Percentiles rank a stretch among this genome's conserved stretches.
Evolutionary conservation across 2,113 vertebrate species (phyloP).

Genomic region (Polypterus senegalus): DNA sequence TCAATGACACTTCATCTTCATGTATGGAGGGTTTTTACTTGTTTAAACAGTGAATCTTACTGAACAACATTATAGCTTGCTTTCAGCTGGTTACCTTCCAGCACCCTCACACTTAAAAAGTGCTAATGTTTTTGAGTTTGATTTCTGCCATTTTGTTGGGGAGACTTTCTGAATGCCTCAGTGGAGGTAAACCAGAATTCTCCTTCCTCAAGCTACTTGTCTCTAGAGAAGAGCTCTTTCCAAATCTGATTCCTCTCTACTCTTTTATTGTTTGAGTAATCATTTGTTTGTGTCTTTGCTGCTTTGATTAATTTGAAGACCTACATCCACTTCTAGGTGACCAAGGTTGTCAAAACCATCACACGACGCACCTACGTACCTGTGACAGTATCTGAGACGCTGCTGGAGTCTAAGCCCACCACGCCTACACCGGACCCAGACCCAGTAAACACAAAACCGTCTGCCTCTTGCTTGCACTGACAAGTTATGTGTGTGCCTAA

Average conservation of each 20-base stretch:
- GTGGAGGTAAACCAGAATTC: too few relatives aligned
- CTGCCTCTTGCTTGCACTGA: not conserved
- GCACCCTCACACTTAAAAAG: too few relatives aligned
- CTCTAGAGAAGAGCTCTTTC: too few relatives aligned
- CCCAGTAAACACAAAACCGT: slow-evolving; percentile 30
- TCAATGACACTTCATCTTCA: too few relatives aligned
- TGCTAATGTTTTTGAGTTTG: too few relatives aligned
- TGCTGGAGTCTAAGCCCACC: slow-evolving; percentile 26
- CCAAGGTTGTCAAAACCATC: slow-evolving; percentile 45
- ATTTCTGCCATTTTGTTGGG: too few relatives aligned
- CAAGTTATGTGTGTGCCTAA: slow-evolving; percentile 11
- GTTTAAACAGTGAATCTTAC: too few relatives aligned
- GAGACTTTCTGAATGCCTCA: too few relatives aligned
- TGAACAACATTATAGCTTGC: too few relatives aligned
- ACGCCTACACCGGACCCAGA: slow-evolving; percentile 20
- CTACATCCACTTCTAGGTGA: slow-evolving; percentile 29
- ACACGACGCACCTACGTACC: slow-evolving; percentile 35
- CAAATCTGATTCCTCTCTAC: not conserved
- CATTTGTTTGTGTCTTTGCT: not conserved
- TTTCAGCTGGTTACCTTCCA: too few relatives aligned
- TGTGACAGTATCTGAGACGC: slow-evolving; percentile 20
- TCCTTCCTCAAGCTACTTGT: too few relatives aligned
- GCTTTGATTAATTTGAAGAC: not conserved
- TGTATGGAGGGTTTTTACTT: too few relatives aligned
- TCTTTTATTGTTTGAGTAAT: not conserved